Percentiles rank a stretch among this genome's conserved stretches.
Evolutionary conservation across 2,797 vertebrate genomes (phyloP).

Genomic region (Leuciscus waleckii): DNA sequence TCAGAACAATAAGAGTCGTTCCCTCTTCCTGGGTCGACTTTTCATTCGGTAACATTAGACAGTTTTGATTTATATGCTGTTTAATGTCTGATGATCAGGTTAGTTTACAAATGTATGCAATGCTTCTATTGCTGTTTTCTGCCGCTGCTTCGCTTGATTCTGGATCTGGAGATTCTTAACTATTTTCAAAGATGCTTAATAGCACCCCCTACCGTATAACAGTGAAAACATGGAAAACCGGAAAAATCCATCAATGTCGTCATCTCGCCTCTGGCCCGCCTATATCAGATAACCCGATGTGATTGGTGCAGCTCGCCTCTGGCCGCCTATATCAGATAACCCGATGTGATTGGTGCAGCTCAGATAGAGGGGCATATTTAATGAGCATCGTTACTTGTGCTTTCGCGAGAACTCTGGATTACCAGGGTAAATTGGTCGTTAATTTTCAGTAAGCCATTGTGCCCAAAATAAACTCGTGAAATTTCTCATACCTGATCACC

Average conservation of each 20-base stretch:
- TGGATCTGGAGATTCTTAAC: neutral
- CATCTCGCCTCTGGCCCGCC: too few species aligned
- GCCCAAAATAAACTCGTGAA: neutral
- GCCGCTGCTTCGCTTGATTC: neutral
- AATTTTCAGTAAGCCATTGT: neutral
- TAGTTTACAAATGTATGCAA: neutral
- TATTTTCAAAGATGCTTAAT: neutral
- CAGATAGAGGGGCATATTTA: too few species aligned
- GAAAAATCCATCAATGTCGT: neutral
- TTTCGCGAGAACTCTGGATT: too few species aligned
- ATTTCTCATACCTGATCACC: neutral
- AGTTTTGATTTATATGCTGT: neutral
- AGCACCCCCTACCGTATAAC: neutral
- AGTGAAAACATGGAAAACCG: neutral
- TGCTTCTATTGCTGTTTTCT: neutral
- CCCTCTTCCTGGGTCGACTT: neutral
- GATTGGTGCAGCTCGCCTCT: too few species aligned
- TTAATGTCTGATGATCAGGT: neutral
- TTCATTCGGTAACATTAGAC: neutral
- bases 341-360: too few species aligned
- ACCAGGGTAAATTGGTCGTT: neutral
- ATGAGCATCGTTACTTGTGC: too few species aligned
- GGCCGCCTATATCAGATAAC: too few species aligned
- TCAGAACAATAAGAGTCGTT: too few species aligned
- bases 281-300: too few species aligned